Conservation (phyloP, 2,113 vertebrate genomes). For the Penelope pileata region DNA sequence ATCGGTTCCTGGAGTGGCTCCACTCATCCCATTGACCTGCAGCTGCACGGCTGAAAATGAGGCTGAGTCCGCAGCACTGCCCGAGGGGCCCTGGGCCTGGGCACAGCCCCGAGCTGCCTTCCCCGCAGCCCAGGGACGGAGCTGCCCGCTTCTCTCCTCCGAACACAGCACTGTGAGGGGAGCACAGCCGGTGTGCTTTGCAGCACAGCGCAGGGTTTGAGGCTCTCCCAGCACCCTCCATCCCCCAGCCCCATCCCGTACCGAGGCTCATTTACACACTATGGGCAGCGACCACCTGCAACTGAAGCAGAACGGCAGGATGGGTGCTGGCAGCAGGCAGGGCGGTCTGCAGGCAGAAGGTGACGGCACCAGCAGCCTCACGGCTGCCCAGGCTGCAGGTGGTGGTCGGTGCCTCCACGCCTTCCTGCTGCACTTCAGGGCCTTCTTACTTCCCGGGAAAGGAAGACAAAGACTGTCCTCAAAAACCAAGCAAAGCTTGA, state of each 20-base stretch:
- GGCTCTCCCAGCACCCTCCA: not conserved
- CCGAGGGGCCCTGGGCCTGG: rapidly evolving
- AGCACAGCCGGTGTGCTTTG: not conserved
- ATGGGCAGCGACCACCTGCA: not conserved
- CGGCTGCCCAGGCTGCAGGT: not conserved
- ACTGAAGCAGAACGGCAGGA: not conserved
- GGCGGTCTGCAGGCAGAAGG: not conserved
- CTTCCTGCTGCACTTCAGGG: not conserved
- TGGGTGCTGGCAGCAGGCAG: rapidly evolving
- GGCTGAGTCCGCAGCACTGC: not conserved
- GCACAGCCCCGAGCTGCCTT: not conserved
- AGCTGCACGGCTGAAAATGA: not conserved
- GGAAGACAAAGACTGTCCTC: not conserved
- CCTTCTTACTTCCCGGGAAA: not conserved
- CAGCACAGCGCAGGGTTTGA: not conserved
- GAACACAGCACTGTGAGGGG: too few relatives aligned
- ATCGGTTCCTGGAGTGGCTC: not conserved
- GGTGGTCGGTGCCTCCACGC: not conserved
- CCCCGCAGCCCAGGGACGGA: not conserved
- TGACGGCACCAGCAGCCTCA: not conserved
- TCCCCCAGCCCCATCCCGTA: not conserved
- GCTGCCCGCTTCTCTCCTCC: too few relatives aligned
- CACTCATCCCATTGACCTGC: not conserved
- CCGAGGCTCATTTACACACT: not conserved
- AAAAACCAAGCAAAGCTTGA: not conserved